A percentile compares a stretch with the other conserved stretches of the same genome.
Evolutionary conservation across 2,113 vertebrate species (phyloP).

Genomic region (Cichladusa arquata): DNA sequence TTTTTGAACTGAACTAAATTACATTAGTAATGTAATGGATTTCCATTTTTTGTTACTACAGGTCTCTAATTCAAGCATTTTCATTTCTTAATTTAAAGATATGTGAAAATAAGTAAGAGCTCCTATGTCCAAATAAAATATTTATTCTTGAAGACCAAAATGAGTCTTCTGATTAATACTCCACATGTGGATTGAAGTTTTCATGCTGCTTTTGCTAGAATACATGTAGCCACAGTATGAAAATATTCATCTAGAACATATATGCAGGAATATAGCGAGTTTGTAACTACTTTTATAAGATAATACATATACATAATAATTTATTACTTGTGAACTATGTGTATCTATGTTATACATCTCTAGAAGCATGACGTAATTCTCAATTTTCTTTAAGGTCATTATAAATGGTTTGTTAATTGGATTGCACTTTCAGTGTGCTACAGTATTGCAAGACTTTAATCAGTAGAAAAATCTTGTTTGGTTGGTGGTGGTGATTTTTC

Average conservation of each 20-base stretch:
- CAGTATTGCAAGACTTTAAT: background rate
- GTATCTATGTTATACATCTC: background rate
- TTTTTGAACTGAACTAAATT: background rate
- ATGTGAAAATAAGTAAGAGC: background rate
- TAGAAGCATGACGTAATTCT: background rate
- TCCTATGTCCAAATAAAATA: background rate
- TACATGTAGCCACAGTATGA: background rate
- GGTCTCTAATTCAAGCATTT: background rate
- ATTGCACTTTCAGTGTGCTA: background rate
- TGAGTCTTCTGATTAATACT: fast-evolving
- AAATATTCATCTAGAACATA: background rate
- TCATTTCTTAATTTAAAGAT: background rate
- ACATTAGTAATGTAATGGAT: background rate
- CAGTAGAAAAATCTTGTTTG: background rate
- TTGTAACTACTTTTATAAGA: background rate
- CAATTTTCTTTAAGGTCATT: background rate
- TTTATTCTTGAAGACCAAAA: background rate
- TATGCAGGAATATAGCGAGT: background rate
- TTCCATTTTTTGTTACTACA: background rate
- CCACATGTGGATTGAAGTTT: background rate
- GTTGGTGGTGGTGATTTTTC: background rate
- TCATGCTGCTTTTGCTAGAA: background rate
- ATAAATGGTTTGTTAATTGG: background rate
- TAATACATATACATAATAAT: too few species aligned
- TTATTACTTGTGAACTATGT: too few species aligned